Evolutionary conservation across 1,140 invertebrate genomes (phyloP).

Genomic region (Drosophila kurseongensis): DNA sequence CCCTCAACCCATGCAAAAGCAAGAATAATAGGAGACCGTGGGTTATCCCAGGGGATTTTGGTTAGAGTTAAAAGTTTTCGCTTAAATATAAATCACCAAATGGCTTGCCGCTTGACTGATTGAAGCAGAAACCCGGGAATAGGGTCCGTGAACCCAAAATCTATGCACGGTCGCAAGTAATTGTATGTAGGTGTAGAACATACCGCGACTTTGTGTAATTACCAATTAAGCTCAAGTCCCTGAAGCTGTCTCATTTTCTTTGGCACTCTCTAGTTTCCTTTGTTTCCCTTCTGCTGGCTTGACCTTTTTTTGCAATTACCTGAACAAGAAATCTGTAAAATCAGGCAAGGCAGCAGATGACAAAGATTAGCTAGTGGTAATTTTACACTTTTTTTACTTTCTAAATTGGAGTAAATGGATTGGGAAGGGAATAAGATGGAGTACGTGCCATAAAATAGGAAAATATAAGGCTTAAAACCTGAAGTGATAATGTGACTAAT

Average conservation of each 20-base stretch:
- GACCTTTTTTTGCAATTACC: conserved; percentile 58
- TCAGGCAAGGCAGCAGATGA: conserved; percentile 67
- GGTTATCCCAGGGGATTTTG: conserved; percentile 62
- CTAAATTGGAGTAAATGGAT: conserved; percentile 28
- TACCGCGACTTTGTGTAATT: conserved; percentile 79
- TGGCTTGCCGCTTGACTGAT: conserved; percentile 68
- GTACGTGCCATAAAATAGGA: too few species aligned
- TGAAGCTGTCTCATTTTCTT: conserved; percentile 11
- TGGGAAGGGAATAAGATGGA: conserved; percentile 16
- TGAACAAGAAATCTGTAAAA: conserved; percentile 63
- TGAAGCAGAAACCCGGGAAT: conserved; percentile 28
- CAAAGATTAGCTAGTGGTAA: conserved; percentile 76
- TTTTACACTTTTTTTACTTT: conserved; percentile 63
- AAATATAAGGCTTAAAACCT: too few species aligned
- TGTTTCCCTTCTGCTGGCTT: conserved; percentile 9
- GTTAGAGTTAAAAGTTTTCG: conserved; percentile 81
- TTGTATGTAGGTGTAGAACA: conserved; percentile 34
- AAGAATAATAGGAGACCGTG: conserved; percentile 40
- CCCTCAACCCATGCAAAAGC: not conserved
- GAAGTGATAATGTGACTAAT: too few species aligned
- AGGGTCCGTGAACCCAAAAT: conserved; percentile 38
- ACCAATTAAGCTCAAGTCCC: conserved; percentile 71
- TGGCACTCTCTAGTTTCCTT: conserved; percentile 27
- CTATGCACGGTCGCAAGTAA: conserved; percentile 34
- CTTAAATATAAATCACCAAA: conserved; percentile 80